Evolutionary conservation across 1,140 invertebrate genomes (phyloP), one percentile per base, ranked within the genome.

Genomic region (Anastatus disparis): DNA sequence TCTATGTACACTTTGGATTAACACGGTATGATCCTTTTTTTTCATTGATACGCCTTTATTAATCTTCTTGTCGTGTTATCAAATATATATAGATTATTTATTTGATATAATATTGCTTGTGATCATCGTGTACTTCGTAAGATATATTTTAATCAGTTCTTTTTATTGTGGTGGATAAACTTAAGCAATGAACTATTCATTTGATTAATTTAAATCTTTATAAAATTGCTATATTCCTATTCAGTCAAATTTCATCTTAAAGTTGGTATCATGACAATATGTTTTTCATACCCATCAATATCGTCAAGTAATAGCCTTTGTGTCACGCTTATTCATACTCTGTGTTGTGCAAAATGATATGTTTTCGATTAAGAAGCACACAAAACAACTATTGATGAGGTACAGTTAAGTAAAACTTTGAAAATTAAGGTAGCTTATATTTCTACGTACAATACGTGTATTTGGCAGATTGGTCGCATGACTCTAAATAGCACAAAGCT

Each of bases 401-500:
- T 76, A n/a, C n/a, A 79, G 79, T 82, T 82, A 22, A 55, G 74
- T 74, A 61, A 82, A 82, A 81, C 77, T 82, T 81, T 77, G 76
- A 82, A 82, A 82, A n/a, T 79, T n/a, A n/a, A 78, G 81, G 70
- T 75, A 76, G n/a, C n/a, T n/a, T n/a, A n/a, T n/a, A n/a, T n/a
- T n/a, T n/a, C n/a, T n/a, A n/a, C n/a, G n/a, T n/a, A n/a, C n/a
- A n/a, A n/a, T n/a, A n/a, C n/a, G 75, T 78, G 44, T 29, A 8
- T 42, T 44, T 6, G 76, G 73, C 26, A 38, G 40, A 66, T 74
- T n/a, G 72, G 77, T 83, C 81, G 78, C 81, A 80, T 81, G 82
- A 81, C 81, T 82, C 66, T 75, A 72, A 79, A 78, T 77, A 80
- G 77, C 81, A 78, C n/a, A n/a, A n/a, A n/a, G n/a, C n/a, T n/a